These are phyloP conservation scores for Peromyscus nudipes DNA, from an alignment of 2,797 vertebrate genomes.

Conservation along the genomic window DNA sequence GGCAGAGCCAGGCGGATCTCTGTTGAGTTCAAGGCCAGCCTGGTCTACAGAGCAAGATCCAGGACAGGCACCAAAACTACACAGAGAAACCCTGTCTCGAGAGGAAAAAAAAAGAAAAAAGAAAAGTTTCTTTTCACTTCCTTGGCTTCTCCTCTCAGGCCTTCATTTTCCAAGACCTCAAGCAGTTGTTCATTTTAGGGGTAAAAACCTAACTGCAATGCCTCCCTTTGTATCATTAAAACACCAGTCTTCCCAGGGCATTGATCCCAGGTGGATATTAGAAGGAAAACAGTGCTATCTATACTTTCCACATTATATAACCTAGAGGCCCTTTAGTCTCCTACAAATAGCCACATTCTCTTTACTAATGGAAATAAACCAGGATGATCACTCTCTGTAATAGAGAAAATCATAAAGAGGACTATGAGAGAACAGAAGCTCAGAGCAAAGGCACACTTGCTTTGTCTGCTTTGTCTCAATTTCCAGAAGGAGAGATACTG, in stretches of 20 bases:
- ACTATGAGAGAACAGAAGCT: neutral
- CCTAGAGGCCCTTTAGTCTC: neutral
- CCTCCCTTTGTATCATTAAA: neutral
- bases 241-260: neutral
- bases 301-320: neutral
- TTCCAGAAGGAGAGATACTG: neutral
- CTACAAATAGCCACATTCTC: neutral
- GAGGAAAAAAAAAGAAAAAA: neutral
- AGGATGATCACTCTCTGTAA: neutral
- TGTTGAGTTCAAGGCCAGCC: too few relatives aligned
- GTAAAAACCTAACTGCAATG: neutral
- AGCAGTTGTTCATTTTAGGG: neutral
- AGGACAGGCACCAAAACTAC: too few relatives aligned
- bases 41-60: too few relatives aligned
- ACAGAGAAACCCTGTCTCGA: too few relatives aligned
- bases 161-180: neutral
- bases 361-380: neutral
- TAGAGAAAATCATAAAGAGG: neutral
- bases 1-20: too few relatives aligned
- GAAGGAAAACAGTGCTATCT: neutral
- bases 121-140: constrained; percentile 23
- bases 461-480: neutral
- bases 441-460: neutral
- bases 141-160: neutral
- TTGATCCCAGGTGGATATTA: neutral